Base-by-base conservation (phyloP, 2,888 invertebrate species). In the Drosophila anomelani region DNA sequence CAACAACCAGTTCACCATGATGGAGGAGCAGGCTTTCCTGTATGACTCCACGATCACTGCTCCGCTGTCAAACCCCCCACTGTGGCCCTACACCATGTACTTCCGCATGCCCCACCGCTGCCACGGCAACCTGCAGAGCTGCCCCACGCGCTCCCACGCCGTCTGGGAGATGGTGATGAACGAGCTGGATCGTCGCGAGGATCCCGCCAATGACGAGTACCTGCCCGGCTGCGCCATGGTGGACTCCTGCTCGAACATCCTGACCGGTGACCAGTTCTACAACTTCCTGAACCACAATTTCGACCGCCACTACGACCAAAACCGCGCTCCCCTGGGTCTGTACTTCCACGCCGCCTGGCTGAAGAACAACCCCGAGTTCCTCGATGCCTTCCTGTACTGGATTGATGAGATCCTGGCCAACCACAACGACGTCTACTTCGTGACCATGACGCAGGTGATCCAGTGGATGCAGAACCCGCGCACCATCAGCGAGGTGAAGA, bases 51-150 rank as follows among this genome's bases (percentile, higher is more conserved):
- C 98, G 57, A 98, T 98, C 91, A 97, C 98, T 0, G 97, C 98
- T 2, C 97, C 98, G 1, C 94, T 98, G 41, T 96, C 96, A 80
- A 97, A 97, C 91, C 97, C 97, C 23, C 98, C 98, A 59, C 95
- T 98, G 80, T 99, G 99, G 99, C 99, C 99, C 4, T 99, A 99
- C 94, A 99, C 98, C 67, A 96, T 99, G 96, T 98, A 98, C 94
- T 98, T 98, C 95, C 95, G 97, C 89, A 97, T 98, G 97, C 97
- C 98, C 0, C 98, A 98, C 93, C 95, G 96, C 72, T 98, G 98
- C 90, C 97, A 98, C 91, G 98, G 98, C 76, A 98, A 98, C 93
- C 93, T 97, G 68, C 98, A 98, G 92, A 97, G 95, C 91, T 98
- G 97, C 91, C 97, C 97, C 13, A 97, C 97, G 3, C 95, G 97